A percentile compares a stretch with the other conserved stretches of the same genome.
Conservation (phyloP, 2,888 invertebrate species). For the Vanessa cardui region DNA sequence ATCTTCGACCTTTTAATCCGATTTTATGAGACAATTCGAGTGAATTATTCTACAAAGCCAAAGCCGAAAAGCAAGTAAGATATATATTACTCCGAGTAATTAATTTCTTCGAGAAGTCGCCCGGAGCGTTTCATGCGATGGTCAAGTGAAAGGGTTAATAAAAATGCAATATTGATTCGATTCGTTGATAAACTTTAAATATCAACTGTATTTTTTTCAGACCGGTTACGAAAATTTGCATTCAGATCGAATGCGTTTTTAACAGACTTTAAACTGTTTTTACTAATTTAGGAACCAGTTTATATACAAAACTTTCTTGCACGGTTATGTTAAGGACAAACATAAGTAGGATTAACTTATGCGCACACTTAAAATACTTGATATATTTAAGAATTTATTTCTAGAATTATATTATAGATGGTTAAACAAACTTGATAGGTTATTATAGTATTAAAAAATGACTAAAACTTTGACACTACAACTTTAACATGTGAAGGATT, state of each 20-base stretch:
- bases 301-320: background rate
- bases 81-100: slow-evolving; percentile 20
- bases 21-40: too few species aligned
- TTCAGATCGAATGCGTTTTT: slow-evolving; percentile 15
- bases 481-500: too few species aligned
- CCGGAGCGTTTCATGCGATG: slow-evolving; percentile 27
- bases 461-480: too few species aligned
- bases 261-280: slow-evolving; percentile 19
- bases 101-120: slow-evolving; percentile 32
- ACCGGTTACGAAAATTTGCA: slow-evolving; percentile 34
- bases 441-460: too few species aligned
- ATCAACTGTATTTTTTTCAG: slow-evolving; percentile 35
- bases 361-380: too few species aligned
- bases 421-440: too few species aligned
- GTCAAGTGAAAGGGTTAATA: slow-evolving; percentile 39
- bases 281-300: background rate
- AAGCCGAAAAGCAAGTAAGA: background rate
- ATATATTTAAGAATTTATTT: too few species aligned
- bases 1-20: too few species aligned
- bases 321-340: background rate
- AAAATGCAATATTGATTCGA: slow-evolving; percentile 32
- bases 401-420: too few species aligned
- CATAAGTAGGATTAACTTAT: background rate
- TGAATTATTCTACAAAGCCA: background rate
- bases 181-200: slow-evolving; percentile 36